phyloP scores from a whole-genome alignment of 2,888 invertebrate genomes.

The Sphecodes monilicornis region DNA sequence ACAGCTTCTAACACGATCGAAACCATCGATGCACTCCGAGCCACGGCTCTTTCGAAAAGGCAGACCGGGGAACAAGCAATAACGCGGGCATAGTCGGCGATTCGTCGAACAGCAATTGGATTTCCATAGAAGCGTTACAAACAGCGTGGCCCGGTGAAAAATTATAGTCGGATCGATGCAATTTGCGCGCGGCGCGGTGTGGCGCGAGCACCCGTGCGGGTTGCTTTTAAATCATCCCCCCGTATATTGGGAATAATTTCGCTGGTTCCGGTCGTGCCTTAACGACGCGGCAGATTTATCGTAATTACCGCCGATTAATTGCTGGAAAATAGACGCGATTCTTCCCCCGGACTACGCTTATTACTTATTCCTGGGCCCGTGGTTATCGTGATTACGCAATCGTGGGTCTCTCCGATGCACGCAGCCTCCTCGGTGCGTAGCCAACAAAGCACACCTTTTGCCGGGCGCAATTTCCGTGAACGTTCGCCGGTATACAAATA shows the following conservation, averaged over 20 bases:
- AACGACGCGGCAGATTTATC: conserved; percentile 51
- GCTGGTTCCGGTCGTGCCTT: conserved; percentile 36
- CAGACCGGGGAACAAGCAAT: background rate
- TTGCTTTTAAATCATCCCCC: conserved; percentile 46
- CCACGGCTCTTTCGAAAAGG: background rate
- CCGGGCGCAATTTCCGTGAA: conserved; percentile 53
- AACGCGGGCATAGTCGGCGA: background rate
- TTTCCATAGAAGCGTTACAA: conserved; percentile 12
- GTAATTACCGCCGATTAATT: conserved; percentile 61
- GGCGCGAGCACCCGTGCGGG: background rate
- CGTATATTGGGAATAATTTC: conserved; percentile 50
- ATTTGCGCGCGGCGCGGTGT: conserved; percentile 3
- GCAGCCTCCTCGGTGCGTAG: background rate
- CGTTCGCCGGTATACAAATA: conserved; percentile 60
- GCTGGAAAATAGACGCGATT: conserved; percentile 54
- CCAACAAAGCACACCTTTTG: conserved; percentile 18
- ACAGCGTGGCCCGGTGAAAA: background rate
- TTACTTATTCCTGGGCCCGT: conserved; percentile 51
- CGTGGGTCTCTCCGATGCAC: conserved; percentile 18
- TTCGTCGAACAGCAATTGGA: conserved; percentile 10
- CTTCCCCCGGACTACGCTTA: conserved; percentile 28
- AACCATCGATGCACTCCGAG: background rate
- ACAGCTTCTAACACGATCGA: background rate
- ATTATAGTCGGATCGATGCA: conserved; percentile 18
- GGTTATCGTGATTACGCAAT: conserved; percentile 60